Evolutionary conservation across 2,113 vertebrate genomes (phyloP).

Genomic region (Cololabis saira): DNA sequence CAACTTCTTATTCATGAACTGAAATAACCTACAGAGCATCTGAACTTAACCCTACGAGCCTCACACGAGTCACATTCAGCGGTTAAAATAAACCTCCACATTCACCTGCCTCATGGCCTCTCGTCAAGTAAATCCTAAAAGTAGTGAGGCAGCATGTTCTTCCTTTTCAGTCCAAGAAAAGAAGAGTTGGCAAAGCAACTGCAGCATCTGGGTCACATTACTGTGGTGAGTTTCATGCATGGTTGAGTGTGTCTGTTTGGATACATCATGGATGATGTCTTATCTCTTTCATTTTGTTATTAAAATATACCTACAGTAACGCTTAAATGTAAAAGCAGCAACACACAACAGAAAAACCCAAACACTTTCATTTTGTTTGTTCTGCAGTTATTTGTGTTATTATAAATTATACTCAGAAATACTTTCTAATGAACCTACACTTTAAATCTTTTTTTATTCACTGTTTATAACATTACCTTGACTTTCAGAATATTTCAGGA

Average conservation of each 20-base stretch:
- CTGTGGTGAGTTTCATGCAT: neutral
- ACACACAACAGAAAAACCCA: too few species aligned
- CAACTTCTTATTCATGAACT: neutral
- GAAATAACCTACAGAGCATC: neutral
- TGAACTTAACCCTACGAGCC: neutral
- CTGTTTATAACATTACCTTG: neutral
- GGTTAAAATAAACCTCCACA: neutral
- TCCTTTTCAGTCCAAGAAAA: constrained; percentile 20
- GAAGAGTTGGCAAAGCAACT: constrained; percentile 15
- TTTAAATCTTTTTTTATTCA: neutral
- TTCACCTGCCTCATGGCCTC: constrained; percentile 10
- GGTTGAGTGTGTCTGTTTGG: neutral
- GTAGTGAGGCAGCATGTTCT: neutral
- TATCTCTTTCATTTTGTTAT: constrained; percentile 1
- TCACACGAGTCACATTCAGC: neutral
- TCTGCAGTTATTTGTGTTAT: neutral
- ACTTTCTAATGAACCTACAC: neutral
- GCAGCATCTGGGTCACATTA: constrained; percentile 8
- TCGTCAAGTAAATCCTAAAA: constrained; percentile 22
- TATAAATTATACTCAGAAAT: neutral
- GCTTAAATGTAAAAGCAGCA: neutral
- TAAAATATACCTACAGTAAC: neutral
- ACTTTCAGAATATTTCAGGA: neutral
- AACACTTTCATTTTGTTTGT: neutral
- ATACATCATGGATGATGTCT: neutral